Percentiles rank a stretch among this genome's conserved stretches.
Conservation (phyloP, 2,797 vertebrate species). For the Notamacropus eugenii region DNA sequence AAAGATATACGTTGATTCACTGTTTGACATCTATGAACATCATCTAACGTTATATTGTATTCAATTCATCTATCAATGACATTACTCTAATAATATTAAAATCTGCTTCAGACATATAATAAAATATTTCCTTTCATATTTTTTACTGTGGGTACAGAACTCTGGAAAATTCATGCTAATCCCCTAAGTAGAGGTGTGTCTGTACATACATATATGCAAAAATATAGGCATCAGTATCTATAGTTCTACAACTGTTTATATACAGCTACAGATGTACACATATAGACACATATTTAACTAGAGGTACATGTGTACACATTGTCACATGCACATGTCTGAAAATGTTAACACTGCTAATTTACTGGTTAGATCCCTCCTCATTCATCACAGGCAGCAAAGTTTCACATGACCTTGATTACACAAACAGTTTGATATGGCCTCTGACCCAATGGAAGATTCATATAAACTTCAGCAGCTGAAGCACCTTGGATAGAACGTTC, state of each 20-base stretch:
- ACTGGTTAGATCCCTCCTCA: constrained; percentile 85
- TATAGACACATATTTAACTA: constrained; percentile 49
- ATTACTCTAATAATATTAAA: constrained; percentile 85
- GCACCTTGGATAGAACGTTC: constrained; percentile 91
- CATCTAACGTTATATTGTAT: constrained; percentile 80
- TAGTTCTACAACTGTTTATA: constrained; percentile 69
- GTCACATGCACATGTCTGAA: constrained; percentile 78
- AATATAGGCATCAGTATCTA: constrained; percentile 60
- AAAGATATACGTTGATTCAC: constrained; percentile 86
- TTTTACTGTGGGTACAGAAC: constrained; percentile 88
- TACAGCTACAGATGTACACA: constrained; percentile 69
- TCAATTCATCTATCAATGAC: constrained; percentile 81
- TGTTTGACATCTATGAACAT: constrained; percentile 83
- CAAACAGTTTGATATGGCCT: constrained; percentile 88
- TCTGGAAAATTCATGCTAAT: constrained; percentile 87
- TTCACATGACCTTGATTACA: constrained; percentile 91
- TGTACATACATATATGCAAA: constrained; percentile 84
- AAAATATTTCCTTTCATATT: constrained; percentile 88
- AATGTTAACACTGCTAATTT: constrained; percentile 81
- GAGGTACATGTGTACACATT: constrained; percentile 56
- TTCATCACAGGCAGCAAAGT: constrained; percentile 91
- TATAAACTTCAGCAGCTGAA: constrained; percentile 91
- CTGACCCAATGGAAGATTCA: constrained; percentile 89
- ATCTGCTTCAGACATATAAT: constrained; percentile 86
- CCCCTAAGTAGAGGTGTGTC: constrained; percentile 81